Conservation (phyloP, 2,888 invertebrate genomes). For the Unio pictorum region DNA sequence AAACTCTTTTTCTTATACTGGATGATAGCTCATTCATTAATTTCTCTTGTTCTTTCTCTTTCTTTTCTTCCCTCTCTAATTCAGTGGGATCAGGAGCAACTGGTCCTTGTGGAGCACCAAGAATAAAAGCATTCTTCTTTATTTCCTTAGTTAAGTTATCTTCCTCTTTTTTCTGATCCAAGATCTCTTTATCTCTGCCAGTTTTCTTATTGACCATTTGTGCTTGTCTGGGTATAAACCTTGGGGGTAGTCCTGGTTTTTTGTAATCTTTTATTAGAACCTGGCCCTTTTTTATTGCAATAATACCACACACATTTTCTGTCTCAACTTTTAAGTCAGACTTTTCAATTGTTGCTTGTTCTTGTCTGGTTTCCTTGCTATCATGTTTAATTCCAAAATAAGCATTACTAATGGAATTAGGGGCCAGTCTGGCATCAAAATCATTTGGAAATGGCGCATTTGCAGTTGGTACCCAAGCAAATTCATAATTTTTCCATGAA, state of each 20-base stretch:
- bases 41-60: conserved; percentile 29
- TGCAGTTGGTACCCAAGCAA: conserved; percentile 52
- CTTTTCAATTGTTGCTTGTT: not conserved
- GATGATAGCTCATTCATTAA: conserved; percentile 43
- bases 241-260: conserved; percentile 35
- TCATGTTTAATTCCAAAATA: not conserved
- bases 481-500: conserved; percentile 28
- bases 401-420: not conserved
- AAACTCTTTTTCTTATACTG: conserved; percentile 55
- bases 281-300: conserved; percentile 8
- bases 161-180: not conserved
- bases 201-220: conserved; percentile 17
- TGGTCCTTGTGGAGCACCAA: conserved; percentile 55
- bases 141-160: conserved; percentile 44
- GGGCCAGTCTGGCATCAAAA: conserved; percentile 42
- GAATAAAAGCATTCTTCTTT: conserved; percentile 49
- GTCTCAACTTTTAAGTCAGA: conserved; percentile 10
- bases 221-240: conserved; percentile 61
- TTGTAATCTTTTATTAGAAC: conserved; percentile 40
- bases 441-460: conserved; percentile 50
- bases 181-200: not conserved
- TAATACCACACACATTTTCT: conserved; percentile 12
- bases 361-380: not conserved
- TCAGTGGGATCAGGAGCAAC: conserved; percentile 12
- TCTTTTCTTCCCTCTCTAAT: conserved; percentile 8